Evolutionary conservation across 1,140 invertebrate species (phyloP).

Genomic region (Ephestia elutella): DNA sequence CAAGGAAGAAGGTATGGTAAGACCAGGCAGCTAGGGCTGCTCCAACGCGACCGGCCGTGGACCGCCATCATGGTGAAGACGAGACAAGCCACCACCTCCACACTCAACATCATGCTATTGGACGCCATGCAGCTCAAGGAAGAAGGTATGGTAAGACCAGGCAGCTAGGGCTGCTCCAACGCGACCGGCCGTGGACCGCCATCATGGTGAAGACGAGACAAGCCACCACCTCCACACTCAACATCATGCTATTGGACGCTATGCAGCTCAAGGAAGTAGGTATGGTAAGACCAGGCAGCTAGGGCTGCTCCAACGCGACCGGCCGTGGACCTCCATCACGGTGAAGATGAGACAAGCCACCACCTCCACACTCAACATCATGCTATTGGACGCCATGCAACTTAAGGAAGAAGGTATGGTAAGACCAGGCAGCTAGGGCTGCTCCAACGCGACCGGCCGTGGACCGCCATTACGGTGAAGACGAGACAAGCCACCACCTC

Average conservation of each 20-base stretch:
- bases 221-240: constrained; percentile 61
- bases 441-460: constrained; percentile 60
- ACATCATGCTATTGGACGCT: constrained; percentile 60
- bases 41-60: constrained; percentile 65
- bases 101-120: constrained; percentile 59
- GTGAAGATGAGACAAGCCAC: constrained; percentile 68
- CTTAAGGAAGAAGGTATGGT: constrained; percentile 59
- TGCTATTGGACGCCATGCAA: constrained; percentile 58
- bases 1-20: no score
- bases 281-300: constrained; percentile 63
- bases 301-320: constrained; percentile 56
- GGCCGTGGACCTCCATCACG: constrained; percentile 69
- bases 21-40: constrained; percentile 57
- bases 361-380: constrained; percentile 60
- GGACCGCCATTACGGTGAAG: constrained; percentile 71
- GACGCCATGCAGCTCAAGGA: constrained; percentile 62
- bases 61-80: constrained; percentile 71
- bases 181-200: constrained; percentile 67
- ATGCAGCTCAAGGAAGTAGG: constrained; percentile 64
- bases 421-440: constrained; percentile 55
- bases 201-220: constrained; percentile 68
- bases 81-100: constrained; percentile 60
- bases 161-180: constrained; percentile 57
- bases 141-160: no score
- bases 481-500: constrained; percentile 65